Evolutionary conservation across 2,888 invertebrate genomes (phyloP).

Genomic region (Cybosia mesomella): DNA sequence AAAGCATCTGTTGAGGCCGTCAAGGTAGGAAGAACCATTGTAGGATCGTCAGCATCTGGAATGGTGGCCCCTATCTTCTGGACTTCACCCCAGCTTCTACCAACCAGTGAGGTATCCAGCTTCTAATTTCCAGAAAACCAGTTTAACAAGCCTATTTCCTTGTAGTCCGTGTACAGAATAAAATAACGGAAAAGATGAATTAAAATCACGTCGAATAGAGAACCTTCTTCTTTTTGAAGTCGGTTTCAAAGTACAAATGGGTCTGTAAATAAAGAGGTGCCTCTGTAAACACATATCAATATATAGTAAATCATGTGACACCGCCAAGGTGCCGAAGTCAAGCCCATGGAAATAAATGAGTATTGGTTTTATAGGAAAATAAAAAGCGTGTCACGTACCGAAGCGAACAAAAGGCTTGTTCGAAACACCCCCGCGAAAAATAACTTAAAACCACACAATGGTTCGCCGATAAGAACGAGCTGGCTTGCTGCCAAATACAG

Average conservation of each 20-base stretch:
- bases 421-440: slow-evolving; percentile 38
- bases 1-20: too few species aligned
- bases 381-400: slow-evolving; percentile 41
- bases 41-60: too few species aligned
- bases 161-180: too few species aligned
- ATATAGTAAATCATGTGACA: neutral
- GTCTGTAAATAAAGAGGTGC: neutral
- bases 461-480: slow-evolving; percentile 40
- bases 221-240: neutral
- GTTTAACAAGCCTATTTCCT: too few species aligned
- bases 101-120: too few species aligned
- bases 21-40: too few species aligned
- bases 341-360: slow-evolving; percentile 19
- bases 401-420: slow-evolving; percentile 36
- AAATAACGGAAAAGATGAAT: neutral
- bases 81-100: too few species aligned
- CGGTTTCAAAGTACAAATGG: neutral
- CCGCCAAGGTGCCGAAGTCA: slow-evolving; percentile 2
- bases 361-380: slow-evolving; percentile 35
- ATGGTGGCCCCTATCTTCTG: too few species aligned
- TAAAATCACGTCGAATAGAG: neutral
- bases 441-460: slow-evolving; percentile 41
- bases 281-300: neutral
- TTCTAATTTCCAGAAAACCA: too few species aligned
- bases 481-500: slow-evolving; percentile 50